phyloP scores from a whole-genome alignment of 2,888 invertebrate genomes.

The Lomographa bimaculata region DNA sequence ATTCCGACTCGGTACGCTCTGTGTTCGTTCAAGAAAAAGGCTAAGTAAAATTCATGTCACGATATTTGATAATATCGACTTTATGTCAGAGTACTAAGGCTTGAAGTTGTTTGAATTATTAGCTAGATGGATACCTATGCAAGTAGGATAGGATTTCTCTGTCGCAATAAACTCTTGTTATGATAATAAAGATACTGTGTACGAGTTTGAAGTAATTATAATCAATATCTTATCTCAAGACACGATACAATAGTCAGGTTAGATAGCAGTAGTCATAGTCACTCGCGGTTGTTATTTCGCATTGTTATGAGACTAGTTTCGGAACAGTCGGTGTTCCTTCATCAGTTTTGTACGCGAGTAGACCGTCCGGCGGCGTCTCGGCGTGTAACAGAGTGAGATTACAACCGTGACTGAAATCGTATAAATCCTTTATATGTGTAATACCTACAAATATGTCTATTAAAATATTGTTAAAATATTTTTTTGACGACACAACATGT shows the following conservation, averaged over 20 bases:
- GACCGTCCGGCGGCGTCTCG: too few relatives aligned
- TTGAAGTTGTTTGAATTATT: background rate
- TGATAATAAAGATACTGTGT: constrained; percentile 25
- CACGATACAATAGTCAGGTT: constrained; percentile 3
- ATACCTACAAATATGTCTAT: too few relatives aligned
- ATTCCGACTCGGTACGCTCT: constrained; percentile 1
- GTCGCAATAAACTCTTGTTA: constrained; percentile 29
- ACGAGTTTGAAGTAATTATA: constrained; percentile 18
- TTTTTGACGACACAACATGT: too few relatives aligned
- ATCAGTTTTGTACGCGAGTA: too few relatives aligned
- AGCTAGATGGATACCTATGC: constrained; percentile 23
- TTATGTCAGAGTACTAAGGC: background rate
- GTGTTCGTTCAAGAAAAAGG: background rate
- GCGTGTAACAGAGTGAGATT: too few relatives aligned
- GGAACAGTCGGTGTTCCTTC: too few relatives aligned
- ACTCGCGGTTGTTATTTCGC: too few relatives aligned
- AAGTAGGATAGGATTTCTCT: constrained; percentile 27
- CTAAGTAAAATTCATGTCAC: background rate
- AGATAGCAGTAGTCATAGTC: background rate
- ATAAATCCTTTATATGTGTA: too few relatives aligned
- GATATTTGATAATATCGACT: constrained; percentile 6
- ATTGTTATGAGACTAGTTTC: too few relatives aligned
- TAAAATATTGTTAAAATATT: too few relatives aligned
- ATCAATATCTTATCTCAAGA: constrained; percentile 25
- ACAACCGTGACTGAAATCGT: too few relatives aligned